Percentiles rank a stretch among this genome's conserved stretches.
Conservation (phyloP, 1,140 invertebrate species). For the Drosophila repleta region DNA sequence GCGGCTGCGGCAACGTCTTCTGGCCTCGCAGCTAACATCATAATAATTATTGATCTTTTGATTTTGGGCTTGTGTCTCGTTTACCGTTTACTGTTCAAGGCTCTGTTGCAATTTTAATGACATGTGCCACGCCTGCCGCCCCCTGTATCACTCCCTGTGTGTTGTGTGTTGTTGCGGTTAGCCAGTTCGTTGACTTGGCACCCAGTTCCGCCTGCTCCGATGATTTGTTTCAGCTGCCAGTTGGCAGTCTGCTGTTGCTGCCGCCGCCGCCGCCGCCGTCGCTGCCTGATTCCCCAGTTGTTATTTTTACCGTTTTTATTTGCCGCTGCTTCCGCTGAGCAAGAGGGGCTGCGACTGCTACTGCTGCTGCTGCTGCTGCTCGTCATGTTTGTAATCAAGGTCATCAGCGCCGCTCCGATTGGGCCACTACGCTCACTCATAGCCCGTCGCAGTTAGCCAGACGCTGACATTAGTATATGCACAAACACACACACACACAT, state of each 20-base stretch:
- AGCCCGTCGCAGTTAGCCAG: constrained; percentile 77
- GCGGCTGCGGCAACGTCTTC: constrained; percentile 37
- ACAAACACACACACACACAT: constrained; percentile 8
- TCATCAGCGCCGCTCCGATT: constrained; percentile 70
- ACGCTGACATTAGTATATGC: constrained; percentile 64
- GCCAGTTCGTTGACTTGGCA: constrained; percentile 80
- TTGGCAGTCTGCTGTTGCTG: constrained; percentile 30
- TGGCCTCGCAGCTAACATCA: constrained; percentile 71
- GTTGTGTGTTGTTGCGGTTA: constrained; percentile 66
- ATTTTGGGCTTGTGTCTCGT: constrained; percentile 65
- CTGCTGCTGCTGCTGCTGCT: constrained; percentile 10
- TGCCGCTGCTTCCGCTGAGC: constrained; percentile 50
- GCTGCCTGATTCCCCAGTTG: constrained; percentile 35
- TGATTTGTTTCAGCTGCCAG: constrained; percentile 65
- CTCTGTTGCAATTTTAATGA: constrained; percentile 79
- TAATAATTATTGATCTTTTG: constrained; percentile 83
- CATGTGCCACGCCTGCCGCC: constrained; percentile 53
- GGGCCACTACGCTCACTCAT: constrained; percentile 65
- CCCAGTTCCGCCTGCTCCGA: constrained; percentile 60
- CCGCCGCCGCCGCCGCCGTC: no score
- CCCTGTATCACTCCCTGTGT: not conserved
- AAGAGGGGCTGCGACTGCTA: not conserved
- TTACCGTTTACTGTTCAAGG: constrained; percentile 52
- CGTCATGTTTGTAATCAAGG: constrained; percentile 77
- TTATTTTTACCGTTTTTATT: constrained; percentile 77